Conservation (phyloP, 2,888 invertebrate species). For the Aphidoletes aphidimyza region DNA sequence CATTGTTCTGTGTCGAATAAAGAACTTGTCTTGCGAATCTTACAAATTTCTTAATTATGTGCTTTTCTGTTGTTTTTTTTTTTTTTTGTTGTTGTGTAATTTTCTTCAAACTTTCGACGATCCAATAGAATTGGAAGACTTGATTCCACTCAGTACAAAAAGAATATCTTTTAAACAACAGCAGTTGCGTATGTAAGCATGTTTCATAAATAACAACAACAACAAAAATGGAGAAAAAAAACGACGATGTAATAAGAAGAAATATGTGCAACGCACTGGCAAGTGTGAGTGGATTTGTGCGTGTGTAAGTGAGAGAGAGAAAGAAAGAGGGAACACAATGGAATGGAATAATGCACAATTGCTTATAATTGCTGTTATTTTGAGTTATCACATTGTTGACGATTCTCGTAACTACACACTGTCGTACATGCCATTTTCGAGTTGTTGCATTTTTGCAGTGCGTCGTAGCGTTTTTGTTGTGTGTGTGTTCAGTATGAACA, state of each 20-base stretch:
- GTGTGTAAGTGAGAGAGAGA: not conserved
- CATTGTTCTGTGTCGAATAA: too few species aligned
- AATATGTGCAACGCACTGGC: not conserved
- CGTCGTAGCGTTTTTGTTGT: not conserved
- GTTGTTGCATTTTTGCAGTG: not conserved
- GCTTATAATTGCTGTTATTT: conserved; percentile 38
- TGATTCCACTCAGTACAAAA: too few species aligned
- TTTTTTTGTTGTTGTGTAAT: not conserved
- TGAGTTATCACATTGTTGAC: conserved; percentile 49
- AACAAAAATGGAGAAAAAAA: not conserved
- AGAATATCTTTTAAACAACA: not conserved
- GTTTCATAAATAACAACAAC: too few species aligned
- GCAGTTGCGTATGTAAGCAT: not conserved
- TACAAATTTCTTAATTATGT: too few species aligned
- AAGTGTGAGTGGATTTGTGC: too few species aligned
- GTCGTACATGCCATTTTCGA: not conserved
- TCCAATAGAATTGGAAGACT: too few species aligned
- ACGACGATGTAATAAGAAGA: not conserved
- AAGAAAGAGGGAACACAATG: not conserved
- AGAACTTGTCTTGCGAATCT: too few species aligned
- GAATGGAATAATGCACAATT: conserved; percentile 3
- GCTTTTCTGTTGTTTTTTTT: too few species aligned
- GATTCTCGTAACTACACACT: conserved; percentile 20
- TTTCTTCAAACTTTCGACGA: not conserved
- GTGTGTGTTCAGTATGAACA: not conserved